Conservation (phyloP, 2,888 invertebrate species). For the Taenaris catops region DNA sequence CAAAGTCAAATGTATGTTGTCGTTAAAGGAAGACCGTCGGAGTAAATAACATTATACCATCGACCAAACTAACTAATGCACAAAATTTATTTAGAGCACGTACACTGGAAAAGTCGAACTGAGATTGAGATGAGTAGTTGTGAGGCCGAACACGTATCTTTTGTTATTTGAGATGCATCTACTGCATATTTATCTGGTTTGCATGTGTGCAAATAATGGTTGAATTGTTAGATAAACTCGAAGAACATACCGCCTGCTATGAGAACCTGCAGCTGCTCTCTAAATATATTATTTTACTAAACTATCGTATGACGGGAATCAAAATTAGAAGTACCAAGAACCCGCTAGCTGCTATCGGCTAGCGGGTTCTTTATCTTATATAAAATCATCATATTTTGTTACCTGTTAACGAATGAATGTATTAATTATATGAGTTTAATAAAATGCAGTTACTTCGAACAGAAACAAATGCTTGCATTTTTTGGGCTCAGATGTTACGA, state of each 20-base stretch:
- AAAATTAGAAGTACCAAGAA: no score
- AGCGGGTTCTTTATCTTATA: no score
- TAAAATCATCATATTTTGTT: no score
- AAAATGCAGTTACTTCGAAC: no score
- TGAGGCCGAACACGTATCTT: slow-evolving; percentile 25
- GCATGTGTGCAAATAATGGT: slow-evolving; percentile 26
- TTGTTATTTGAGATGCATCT: slow-evolving; percentile 25
- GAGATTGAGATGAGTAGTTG: slow-evolving; percentile 23
- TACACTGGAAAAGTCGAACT: slow-evolving; percentile 21
- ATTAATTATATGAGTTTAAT: no score
- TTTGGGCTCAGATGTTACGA: no score
- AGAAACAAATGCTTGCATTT: no score
- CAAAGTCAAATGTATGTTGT: no score
- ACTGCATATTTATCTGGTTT: slow-evolving; percentile 25
- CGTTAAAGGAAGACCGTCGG: neutral
- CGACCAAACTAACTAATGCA: slow-evolving; percentile 18
- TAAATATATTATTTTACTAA: slow-evolving; percentile 1
- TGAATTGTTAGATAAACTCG: slow-evolving; percentile 14
- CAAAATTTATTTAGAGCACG: slow-evolving; percentile 22
- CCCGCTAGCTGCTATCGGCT: no score
- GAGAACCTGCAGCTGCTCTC: slow-evolving; percentile 7
- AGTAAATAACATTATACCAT: slow-evolving; percentile 10
- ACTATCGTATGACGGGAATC: no score
- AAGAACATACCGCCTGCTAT: no score
- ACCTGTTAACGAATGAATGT: no score